Evolutionary conservation across 2,888 invertebrate species (phyloP), one percentile per base, ranked within the genome.

Genomic region (Gerris lacustris): DNA sequence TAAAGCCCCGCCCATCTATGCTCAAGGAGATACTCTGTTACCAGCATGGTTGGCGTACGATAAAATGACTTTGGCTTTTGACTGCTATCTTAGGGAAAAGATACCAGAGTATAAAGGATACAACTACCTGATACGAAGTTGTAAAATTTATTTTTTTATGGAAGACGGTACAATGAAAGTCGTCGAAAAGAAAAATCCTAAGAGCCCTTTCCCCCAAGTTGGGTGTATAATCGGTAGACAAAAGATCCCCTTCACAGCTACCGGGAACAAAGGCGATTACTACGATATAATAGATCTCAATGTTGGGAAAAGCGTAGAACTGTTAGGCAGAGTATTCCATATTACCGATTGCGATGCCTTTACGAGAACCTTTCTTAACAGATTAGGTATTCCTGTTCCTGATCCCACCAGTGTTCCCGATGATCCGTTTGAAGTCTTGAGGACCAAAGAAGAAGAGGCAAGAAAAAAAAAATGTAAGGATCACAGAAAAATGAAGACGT

Each of bases 151-250:
- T 75, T 95, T 91, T 79, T 95, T 88, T 77, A 83, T 96, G 66
- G 95, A 96, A 82, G 95, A 96, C 80, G 94, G 93, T 17, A 94
- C 95, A 1, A 88, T 96, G 75, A 92, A 94, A 82, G 89, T 96
- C 5, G 80, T 85, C 70, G 95, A 96, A 79, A 93, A 93, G 0
- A 85, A 86, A 77, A 86, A 89, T 7, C 86, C 87, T 69, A 95
- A 95, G 78, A 92, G 93, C 76, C 94, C 94, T 6, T 84, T 92
- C 75, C 86, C 88, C 55, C 94, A 94, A 64, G 64, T 31, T 64
- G 92, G 92, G 45, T 87, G 90, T 31, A 80, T 96, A 74, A 89
- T 96, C 63, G 85, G 87, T 75, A 86, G 95, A 0, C 94, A 94
- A 79, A 85, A 91, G 77, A 88, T 96, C 75, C 88, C 90, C 0